Percentiles rank a stretch among this genome's conserved stretches.
These are phyloP conservation scores for Dendropsophus ebraccatus DNA, from an alignment of 2,113 vertebrate species.

Conservation along the genomic window DNA sequence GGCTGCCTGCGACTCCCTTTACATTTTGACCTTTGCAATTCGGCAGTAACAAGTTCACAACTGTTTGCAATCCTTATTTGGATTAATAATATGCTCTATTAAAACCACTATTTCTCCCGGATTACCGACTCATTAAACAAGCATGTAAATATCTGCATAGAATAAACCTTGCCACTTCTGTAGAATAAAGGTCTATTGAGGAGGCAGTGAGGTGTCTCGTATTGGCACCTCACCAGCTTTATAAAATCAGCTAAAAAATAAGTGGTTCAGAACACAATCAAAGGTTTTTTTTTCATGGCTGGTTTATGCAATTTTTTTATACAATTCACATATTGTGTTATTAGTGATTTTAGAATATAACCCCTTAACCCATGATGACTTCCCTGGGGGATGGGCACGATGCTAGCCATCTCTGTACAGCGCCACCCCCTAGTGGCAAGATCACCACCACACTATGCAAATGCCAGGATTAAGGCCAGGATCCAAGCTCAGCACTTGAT, in stretches of 20 bases:
- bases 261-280: background rate
- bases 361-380: too few relatives aligned
- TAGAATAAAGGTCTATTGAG: slow-evolving; percentile 15
- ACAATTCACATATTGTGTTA: background rate
- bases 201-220: background rate
- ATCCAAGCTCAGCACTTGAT: too few relatives aligned
- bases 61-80: slow-evolving; percentile 47
- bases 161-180: background rate
- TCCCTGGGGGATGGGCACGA: too few relatives aligned
- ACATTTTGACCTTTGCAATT: slow-evolving; percentile 63
- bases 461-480: too few relatives aligned
- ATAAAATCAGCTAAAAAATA: slow-evolving; percentile 1
- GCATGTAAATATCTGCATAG: slow-evolving; percentile 19
- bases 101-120: slow-evolving; percentile 10
- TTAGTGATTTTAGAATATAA: too few relatives aligned
- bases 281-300: background rate
- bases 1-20: slow-evolving; percentile 72
- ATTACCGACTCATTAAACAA: slow-evolving; percentile 24
- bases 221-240: slow-evolving; percentile 19
- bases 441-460: too few relatives aligned
- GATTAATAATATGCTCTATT: slow-evolving; percentile 40
- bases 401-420: too few relatives aligned
- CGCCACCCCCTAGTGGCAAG: too few relatives aligned
- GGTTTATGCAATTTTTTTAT: background rate
- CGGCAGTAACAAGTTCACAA: slow-evolving; percentile 27